These are phyloP conservation scores for Lepidocolaptes lacrymiger DNA, from an alignment of 2,797 vertebrate species.

Conservation along the genomic window DNA sequence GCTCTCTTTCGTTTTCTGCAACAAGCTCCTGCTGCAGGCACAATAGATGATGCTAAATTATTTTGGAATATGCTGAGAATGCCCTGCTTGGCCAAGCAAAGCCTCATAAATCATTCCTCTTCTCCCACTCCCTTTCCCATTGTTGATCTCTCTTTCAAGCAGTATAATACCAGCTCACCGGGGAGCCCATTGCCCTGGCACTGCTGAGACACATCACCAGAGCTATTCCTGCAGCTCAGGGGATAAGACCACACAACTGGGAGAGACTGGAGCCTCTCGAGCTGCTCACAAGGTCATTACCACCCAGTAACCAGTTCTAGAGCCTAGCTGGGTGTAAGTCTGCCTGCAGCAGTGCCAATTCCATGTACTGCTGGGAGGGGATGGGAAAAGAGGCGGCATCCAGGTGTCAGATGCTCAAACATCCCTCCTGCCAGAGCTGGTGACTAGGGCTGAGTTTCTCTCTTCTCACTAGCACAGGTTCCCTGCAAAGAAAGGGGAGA, in stretches of 20 bases:
- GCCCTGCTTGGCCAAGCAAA: conserved; percentile 52
- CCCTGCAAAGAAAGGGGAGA: background rate
- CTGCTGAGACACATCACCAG: rapidly evolving
- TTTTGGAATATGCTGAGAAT: conserved; percentile 61
- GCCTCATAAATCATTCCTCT: conserved; percentile 71
- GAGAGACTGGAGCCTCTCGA: rapidly evolving
- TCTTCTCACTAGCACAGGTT: rapidly evolving
- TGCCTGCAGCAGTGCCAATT: rapidly evolving
- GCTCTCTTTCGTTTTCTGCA: background rate
- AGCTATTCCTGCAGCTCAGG: background rate
- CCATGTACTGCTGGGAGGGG: rapidly evolving
- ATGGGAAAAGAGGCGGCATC: rapidly evolving
- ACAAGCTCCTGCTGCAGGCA: conserved; percentile 16
- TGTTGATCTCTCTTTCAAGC: conserved; percentile 68
- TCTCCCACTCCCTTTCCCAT: background rate
- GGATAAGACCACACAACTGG: rapidly evolving
- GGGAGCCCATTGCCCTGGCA: background rate
- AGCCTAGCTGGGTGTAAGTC: background rate
- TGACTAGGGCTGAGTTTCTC: background rate
- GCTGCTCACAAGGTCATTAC: background rate
- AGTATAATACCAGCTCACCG: background rate
- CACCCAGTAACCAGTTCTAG: background rate
- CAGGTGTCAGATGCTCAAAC: rapidly evolving
- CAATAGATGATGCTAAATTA: conserved; percentile 54
- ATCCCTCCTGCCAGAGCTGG: background rate